Base-by-base conservation (phyloP, 1,140 invertebrate genomes). In the Habropoda laboriosa region DNA sequence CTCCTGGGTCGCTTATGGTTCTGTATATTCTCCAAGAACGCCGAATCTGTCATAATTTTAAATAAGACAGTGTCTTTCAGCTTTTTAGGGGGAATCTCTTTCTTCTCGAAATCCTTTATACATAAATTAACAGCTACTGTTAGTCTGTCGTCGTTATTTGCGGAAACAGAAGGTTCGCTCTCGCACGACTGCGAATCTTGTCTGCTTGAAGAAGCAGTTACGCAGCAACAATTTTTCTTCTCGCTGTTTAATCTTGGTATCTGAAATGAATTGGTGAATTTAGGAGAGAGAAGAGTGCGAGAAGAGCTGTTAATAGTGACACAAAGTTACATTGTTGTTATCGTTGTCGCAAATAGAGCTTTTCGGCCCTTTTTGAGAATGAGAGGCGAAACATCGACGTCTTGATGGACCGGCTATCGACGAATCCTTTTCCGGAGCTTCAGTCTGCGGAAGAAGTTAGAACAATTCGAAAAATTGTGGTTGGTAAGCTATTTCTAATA, bases 1-100 rank as follows among this genome's bases (percentile, higher is more conserved):
- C 66, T 89, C 1, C 63, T 63, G 47, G 64, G 38, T 70, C 88
- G 72, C 30, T 86, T 88, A 10, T 77, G 70, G 38, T 80, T 88
- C 10, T 83, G 85, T 58, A 90, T 79, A 40, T 80, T 91, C 0
- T 87, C 83, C 7, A 90, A 32, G 67, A 92, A 91, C 3, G 86
- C 76, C 0, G 91, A 89, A 76, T 92, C 90, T 0, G 90, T 92
- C 86, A 92, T 90, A 16, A 92, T 89, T 51, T 91, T 87, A 21
- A 91, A 92, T 2, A 92, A 86, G 38, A 88, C 89, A 6, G 91
- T 91, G 18, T 89, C 81, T 57, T 91, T 89, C 13, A 89, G 79
- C 21, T 83, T 88, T 4, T 86, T 72, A n/a, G n/a, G 10, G 67
- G 55, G 7, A 74, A 53, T 21, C 61, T 49, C 6, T 42, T 7